Evolutionary conservation across 2,113 vertebrate genomes (phyloP).

Genomic region (Platysternon megacephalum): DNA sequence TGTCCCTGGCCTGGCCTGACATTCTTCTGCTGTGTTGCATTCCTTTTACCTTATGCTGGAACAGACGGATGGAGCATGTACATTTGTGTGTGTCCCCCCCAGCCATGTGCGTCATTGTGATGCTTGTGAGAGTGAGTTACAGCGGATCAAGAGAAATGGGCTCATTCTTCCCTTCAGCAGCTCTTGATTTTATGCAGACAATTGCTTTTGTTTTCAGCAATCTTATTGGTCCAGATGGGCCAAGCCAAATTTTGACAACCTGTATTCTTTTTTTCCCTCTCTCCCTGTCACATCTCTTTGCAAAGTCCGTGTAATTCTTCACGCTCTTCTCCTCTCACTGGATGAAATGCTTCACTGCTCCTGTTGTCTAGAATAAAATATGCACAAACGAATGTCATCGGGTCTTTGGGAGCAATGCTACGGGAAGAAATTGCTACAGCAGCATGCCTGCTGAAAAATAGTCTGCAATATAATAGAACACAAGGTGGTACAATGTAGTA

Average conservation of each 20-base stretch:
- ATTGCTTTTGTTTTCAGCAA: not conserved
- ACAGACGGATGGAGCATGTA: rapidly evolving
- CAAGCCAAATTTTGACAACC: not conserved
- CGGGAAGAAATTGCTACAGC: not conserved
- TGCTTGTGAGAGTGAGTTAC: rapidly evolving
- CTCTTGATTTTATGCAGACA: not conserved
- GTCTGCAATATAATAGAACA: no score
- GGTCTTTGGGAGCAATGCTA: not conserved
- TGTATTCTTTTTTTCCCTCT: not conserved
- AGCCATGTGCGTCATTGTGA: rapidly evolving
- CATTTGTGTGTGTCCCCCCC: not conserved
- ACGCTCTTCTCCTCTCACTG: rapidly evolving
- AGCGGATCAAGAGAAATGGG: not conserved
- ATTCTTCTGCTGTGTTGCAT: not conserved
- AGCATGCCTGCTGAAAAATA: not conserved
- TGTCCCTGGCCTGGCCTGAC: not conserved
- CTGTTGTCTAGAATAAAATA: rapidly evolving
- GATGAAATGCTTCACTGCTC: rapidly evolving
- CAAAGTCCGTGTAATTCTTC: not conserved
- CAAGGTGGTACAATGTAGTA: not conserved
- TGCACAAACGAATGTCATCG: rapidly evolving
- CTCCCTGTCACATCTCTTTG: not conserved
- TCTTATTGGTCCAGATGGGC: not conserved
- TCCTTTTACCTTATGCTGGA: rapidly evolving
- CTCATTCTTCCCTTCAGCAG: not conserved